A percentile compares a stretch with the other conserved stretches of the same genome.
Conservation (phyloP, 1,140 invertebrate species). For the Sinonovacula constricta region DNA sequence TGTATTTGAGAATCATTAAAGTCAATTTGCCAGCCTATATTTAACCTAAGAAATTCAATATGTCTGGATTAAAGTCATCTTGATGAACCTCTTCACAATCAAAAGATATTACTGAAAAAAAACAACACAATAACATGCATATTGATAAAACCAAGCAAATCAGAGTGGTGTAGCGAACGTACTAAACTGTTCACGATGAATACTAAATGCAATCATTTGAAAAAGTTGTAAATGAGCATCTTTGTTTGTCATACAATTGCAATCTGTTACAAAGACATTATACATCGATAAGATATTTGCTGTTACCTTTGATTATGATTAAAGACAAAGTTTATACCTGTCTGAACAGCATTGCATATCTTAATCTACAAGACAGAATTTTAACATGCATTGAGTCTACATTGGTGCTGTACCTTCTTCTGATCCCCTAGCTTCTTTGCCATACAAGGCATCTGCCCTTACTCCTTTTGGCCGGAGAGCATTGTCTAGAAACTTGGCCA, state of each 20-base stretch:
- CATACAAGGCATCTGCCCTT: constrained; percentile 4
- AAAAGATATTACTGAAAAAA: no score
- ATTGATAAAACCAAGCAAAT: no score
- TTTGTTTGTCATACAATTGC: neutral
- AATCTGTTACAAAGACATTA: neutral
- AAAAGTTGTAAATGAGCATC: neutral
- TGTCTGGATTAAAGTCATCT: neutral
- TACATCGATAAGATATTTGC: neutral
- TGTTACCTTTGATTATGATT: neutral
- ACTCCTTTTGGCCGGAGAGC: neutral
- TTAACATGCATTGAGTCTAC: neutral
- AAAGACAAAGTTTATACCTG: neutral
- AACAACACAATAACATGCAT: no score
- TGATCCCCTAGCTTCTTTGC: neutral
- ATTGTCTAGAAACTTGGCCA: constrained; percentile 19
- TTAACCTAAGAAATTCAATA: neutral
- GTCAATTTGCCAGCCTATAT: no score
- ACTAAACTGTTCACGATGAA: no score
- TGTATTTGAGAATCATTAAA: no score
- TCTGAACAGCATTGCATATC: neutral
- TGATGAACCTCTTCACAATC: no score
- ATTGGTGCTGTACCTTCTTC: constrained; percentile 10
- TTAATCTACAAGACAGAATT: neutral
- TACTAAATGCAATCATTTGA: no score
- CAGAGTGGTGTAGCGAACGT: no score